These are phyloP conservation scores for Atta texana DNA, from an alignment of 1,140 invertebrate genomes.

Conservation along the genomic window DNA sequence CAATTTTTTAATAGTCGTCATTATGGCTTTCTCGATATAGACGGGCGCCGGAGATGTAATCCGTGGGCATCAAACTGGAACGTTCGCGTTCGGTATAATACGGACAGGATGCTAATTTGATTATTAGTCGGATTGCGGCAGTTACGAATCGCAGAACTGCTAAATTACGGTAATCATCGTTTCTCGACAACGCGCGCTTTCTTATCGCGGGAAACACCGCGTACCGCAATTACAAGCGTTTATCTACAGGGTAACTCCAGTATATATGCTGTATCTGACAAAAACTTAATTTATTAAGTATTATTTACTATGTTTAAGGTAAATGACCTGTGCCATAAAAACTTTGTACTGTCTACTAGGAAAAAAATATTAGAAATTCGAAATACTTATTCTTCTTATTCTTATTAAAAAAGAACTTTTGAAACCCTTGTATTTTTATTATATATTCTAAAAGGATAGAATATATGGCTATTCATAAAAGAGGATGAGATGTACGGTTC, in stretches of 20 bases:
- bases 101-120: conserved; percentile 62
- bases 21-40: conserved; percentile 46
- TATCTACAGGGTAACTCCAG: conserved; percentile 7
- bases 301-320: too few species aligned
- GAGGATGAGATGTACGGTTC: too few species aligned
- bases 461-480: too few species aligned
- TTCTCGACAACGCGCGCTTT: conserved; percentile 58
- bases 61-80: conserved; percentile 58
- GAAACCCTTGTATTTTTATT: too few species aligned
- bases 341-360: too few species aligned
- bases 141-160: conserved; percentile 53
- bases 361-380: too few species aligned
- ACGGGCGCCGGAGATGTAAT: conserved; percentile 48
- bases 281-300: too few species aligned
- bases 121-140: conserved; percentile 61
- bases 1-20: conserved; percentile 62
- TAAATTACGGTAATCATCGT: conserved; percentile 54
- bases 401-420: too few species aligned
- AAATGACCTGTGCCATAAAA: too few species aligned
- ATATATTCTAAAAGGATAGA: too few species aligned
- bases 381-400: too few species aligned
- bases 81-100: conserved; percentile 48
- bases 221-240: conserved; percentile 14
- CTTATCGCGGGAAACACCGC: conserved; percentile 47
- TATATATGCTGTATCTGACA: too few species aligned